phyloP scores from a whole-genome alignment of 2,113 vertebrate species.

The Clarias batrachus region DNA sequence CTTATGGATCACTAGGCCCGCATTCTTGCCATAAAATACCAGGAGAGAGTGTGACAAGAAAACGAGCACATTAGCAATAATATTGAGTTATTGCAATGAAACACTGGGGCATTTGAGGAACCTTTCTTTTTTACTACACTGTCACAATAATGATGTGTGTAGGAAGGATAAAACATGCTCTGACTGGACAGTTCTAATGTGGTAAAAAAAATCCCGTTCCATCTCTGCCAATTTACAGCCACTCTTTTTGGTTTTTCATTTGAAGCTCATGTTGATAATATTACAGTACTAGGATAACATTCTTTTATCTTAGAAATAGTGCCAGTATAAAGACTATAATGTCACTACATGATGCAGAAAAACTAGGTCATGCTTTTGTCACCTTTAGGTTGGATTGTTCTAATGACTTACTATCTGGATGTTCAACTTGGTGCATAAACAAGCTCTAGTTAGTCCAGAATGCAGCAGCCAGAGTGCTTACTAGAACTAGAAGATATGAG shows the following conservation, averaged over 20 bases:
- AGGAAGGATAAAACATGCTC: not conserved
- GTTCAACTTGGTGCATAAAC: no score
- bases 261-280: not conserved
- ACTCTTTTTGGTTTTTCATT: not conserved
- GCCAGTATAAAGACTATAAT: no score
- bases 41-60: not conserved
- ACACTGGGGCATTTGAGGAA: not conserved
- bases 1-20: not conserved
- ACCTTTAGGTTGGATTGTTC: no score
- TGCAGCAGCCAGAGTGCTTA: no score
- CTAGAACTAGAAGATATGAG: no score
- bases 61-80: not conserved
- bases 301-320: no score
- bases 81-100: not conserved
- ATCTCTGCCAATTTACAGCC: not conserved
- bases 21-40: slow-evolving; percentile 6
- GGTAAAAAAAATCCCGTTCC: no score
- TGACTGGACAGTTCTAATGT: not conserved
- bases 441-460: no score
- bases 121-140: no score
- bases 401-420: no score
- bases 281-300: not conserved
- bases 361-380: no score
- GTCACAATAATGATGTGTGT: not conserved
- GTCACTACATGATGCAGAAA: no score